Percentiles rank a stretch among this genome's conserved stretches.
Evolutionary conservation across 2,797 vertebrate species (phyloP).

Genomic region (Coracias cyanogaster): DNA sequence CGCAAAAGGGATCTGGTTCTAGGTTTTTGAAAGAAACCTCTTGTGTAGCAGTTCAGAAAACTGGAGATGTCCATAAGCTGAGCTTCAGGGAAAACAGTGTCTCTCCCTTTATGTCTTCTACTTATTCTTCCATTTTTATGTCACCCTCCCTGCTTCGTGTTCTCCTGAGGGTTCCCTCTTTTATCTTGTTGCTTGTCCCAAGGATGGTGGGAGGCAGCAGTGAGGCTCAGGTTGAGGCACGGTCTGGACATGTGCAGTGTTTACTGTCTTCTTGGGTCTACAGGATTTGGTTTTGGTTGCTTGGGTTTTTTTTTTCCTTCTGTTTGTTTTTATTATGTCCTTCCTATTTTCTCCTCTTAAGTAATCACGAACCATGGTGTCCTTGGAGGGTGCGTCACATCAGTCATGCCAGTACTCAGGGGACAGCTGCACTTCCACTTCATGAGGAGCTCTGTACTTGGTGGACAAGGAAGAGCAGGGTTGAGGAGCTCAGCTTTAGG

Average conservation of each 20-base stretch:
- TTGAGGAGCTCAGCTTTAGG: not conserved
- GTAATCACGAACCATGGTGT: accelerated
- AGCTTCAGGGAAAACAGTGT: not conserved
- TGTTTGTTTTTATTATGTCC: not conserved
- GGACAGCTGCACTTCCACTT: not conserved
- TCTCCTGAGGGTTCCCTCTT: not conserved
- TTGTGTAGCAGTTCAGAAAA: not conserved
- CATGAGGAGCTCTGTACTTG: not conserved
- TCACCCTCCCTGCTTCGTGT: not conserved
- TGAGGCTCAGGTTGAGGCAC: not conserved
- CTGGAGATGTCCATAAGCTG: not conserved
- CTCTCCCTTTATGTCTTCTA: not conserved
- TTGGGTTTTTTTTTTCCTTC: not conserved
- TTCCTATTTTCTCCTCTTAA: not conserved
- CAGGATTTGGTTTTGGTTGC: not conserved
- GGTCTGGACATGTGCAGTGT: not conserved
- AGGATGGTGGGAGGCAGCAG: not conserved
- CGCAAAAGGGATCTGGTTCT: not conserved
- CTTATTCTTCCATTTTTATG: not conserved
- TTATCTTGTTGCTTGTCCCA: not conserved
- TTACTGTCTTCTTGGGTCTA: not conserved
- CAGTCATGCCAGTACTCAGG: not conserved
- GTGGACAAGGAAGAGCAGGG: not conserved
- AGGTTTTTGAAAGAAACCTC: not conserved
- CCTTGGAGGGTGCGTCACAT: not conserved